Conservation (phyloP, 23 tunicate species). For the Clavelina lepadiformis region DNA sequence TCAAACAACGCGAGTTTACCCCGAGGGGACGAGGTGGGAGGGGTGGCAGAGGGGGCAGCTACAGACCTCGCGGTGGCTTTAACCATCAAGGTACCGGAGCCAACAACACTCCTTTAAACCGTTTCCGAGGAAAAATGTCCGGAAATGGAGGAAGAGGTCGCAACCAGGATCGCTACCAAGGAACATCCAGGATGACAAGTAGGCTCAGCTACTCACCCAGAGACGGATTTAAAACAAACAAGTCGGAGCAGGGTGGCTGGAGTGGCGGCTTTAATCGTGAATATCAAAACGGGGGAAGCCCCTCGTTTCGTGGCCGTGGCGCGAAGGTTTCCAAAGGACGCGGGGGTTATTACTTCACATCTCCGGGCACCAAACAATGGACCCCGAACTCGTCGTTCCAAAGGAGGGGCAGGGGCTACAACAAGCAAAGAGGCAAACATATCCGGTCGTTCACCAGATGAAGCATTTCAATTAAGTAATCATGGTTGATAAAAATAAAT, state of each 20-base stretch:
- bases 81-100: constrained; percentile 5
- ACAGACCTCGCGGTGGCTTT: constrained; percentile 29
- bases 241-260: constrained; percentile 32
- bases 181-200: constrained; percentile 22
- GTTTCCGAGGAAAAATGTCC: constrained; percentile 4
- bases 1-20: constrained; percentile 49
- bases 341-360: no score
- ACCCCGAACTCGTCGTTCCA: no score
- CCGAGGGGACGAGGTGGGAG: constrained; percentile 66
- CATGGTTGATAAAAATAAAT: no score
- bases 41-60: constrained; percentile 26
- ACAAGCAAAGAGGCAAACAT: no score
- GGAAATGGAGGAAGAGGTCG: constrained; percentile 22
- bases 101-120: constrained; percentile 7
- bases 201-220: constrained; percentile 62
- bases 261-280: no score
- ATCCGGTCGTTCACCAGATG: no score
- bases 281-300: no score
- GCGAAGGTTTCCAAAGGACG: no score
- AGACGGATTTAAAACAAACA: constrained; percentile 54
- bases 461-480: no score
- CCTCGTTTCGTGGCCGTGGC: no score
- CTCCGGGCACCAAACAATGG: no score
- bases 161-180: constrained; percentile 44
- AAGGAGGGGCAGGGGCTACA: no score